phyloP scores from a whole-genome alignment of 2,113 vertebrate genomes.

The Gasterosteus nipponicus region DNA sequence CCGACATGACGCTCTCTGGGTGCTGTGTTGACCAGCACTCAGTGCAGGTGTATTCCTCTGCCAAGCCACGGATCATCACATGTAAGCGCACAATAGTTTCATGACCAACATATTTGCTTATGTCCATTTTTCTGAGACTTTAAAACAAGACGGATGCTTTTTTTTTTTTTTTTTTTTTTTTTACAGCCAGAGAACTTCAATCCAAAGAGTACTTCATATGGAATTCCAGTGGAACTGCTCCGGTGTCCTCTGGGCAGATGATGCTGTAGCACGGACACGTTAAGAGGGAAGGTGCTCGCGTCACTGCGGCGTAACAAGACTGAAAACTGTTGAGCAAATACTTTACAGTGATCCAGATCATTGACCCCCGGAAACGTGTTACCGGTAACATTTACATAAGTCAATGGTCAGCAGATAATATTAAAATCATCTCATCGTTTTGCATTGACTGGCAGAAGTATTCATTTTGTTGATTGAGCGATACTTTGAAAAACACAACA shows the following conservation, averaged over 20 bases:
- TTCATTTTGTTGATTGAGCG: slow-evolving; percentile 12
- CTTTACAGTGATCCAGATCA: neutral
- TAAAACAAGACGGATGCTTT: neutral
- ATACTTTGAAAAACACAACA: slow-evolving; percentile 4
- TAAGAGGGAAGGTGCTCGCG: neutral
- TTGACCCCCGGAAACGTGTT: neutral
- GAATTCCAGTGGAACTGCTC: slow-evolving; percentile 92
- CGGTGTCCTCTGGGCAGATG: slow-evolving; percentile 79
- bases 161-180: slow-evolving; percentile 12
- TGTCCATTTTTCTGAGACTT: neutral
- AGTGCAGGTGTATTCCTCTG: slow-evolving; percentile 89
- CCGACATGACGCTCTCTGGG: slow-evolving; percentile 91
- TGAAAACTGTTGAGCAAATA: neutral
- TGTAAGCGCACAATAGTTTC: slow-evolving; percentile 78
- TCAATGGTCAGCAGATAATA: neutral
- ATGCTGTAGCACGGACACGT: slow-evolving; percentile 62
- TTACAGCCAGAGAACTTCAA: slow-evolving; percentile 88
- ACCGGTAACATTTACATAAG: neutral
- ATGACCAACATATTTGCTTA: neutral
- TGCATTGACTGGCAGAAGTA: neutral
- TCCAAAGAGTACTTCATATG: slow-evolving; percentile 94
- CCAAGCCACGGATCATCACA: slow-evolving; percentile 88
- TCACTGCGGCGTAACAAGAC: neutral
- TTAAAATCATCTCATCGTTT: neutral
- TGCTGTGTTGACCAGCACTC: slow-evolving; percentile 93